Conservation (phyloP, 2,113 vertebrate species). For the Nycticorax nycticorax region DNA sequence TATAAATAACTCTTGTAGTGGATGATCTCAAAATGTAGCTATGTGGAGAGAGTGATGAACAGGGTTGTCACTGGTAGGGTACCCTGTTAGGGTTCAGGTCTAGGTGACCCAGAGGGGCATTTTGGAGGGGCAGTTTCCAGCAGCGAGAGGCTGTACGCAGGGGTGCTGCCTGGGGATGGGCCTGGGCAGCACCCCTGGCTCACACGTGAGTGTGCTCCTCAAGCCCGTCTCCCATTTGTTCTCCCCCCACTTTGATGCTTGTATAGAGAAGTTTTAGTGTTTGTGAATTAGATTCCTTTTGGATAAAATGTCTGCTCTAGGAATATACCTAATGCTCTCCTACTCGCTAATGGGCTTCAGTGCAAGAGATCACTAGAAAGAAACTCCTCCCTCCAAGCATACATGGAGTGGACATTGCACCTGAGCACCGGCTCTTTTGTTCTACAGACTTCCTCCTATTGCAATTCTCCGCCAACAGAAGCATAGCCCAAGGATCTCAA, state of each 20-base stretch:
- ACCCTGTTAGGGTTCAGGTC: background rate
- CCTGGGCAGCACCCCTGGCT: background rate
- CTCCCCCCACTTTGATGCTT: background rate
- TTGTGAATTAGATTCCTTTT: background rate
- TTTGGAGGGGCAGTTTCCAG: background rate
- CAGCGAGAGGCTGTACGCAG: background rate
- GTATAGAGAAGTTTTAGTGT: background rate
- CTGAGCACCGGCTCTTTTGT: background rate
- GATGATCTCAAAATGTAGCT: background rate
- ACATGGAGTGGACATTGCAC: rapidly evolving
- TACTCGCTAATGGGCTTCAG: background rate
- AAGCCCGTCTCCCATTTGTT: background rate
- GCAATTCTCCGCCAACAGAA: background rate
- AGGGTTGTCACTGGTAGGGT: background rate
- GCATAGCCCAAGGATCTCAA: background rate
- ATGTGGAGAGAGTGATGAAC: background rate
- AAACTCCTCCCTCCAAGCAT: background rate
- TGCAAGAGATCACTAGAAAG: background rate
- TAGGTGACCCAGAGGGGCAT: background rate
- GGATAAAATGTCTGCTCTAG: background rate
- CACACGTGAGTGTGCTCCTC: background rate
- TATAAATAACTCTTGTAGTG: background rate
- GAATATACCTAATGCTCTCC: background rate
- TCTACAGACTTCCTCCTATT: rapidly evolving
- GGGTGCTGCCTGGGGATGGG: background rate